Evolutionary conservation across 2,888 invertebrate genomes (phyloP), one percentile per base, ranked within the genome.

Genomic region (Apantesis nais): DNA sequence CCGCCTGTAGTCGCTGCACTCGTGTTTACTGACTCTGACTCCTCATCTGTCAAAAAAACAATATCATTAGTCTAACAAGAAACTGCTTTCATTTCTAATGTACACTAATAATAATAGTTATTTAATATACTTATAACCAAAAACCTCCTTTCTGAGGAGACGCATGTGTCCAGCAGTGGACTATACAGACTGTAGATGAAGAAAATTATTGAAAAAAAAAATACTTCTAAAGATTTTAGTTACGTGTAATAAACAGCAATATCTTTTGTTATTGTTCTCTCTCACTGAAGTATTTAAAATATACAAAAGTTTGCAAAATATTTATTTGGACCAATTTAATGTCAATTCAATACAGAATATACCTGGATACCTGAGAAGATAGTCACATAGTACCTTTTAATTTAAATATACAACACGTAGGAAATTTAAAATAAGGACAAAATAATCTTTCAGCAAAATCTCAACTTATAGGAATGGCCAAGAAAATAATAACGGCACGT

Each of bases 41-140:
- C 96, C 58, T 96, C 96, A 78, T 96, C 96, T 95, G 92, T 78
- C n/a, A 60, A 67, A n/a, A 3, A 5, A 44, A 8, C 16, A 16
- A 22, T 34, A 41, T 39, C 16, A 62, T 62, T 37, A 62, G 61
- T 52, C 2, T 41, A 41, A n/a, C 41, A 52, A 37, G 14, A 14
- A 29, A 25, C 14, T 55, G 3, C 14, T 25, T 4, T 12, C n/a
- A 25, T 12, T 25, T 55, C 25, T 14, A 41, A 8, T 34, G 34
- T 34, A 34, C 34, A 34, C 34, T 34, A 34, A 34, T 2, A 34
- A 34, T 5, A 34, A 4, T n/a, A n/a, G n/a, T 34, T 34, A 34
- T 34, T 34, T 34, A 34, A 34, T 34, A 34, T 2, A 34, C 34
- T 34, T 34, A 34, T 4, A 34, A 34, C 34, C 34, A 2, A 34